Base-by-base conservation (phyloP, 1,140 invertebrate genomes). In the Mya arenaria region DNA sequence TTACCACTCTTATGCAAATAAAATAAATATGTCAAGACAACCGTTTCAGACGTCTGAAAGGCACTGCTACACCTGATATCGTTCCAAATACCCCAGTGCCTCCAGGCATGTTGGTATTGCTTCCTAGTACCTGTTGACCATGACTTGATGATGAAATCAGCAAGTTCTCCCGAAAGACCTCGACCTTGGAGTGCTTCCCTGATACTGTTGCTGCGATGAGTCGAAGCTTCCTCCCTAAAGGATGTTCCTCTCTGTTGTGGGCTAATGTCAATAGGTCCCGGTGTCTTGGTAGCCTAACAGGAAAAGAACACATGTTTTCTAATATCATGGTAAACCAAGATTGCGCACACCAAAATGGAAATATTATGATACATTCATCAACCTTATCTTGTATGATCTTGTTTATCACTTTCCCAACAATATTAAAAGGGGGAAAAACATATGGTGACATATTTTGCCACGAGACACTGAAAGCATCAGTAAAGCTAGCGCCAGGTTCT, bases 351-450 rank as follows among this genome's bases (percentile, higher is more conserved):
- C 81, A 85, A 23, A 66, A 41, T 39, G 73, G 82, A 48, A 71
- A 36, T 32, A 84, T 62, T 6, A 86, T 6, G 17, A 77, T 41
- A 19, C 37, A 44, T 44, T 80, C 28, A 17, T 82, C 71, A 44
- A 73, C 77, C 34, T 77, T 32, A 58, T 86, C 69, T 36, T 58
- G n/a, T 41, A 56, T 37, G 15, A 86, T 39, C 37, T 86, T 86
- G 41, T 80, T 69, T 15, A 73, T 60, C 4, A 60, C 39, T 82
- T 69, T 39, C 28, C 34, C 17, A 1, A 56, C 13, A 13, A 85
- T 32, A 32, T 65, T 83, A 44, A 84, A 86, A 37, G 79, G 85
- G 34, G 79, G 83, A 69, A 83, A 83, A 17, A 75, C 19, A 56
- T 83, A 84, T 52, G 37, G n/a, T 37, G 1, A 4, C 37, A 79